These are phyloP conservation scores for Pitta sordida DNA, from an alignment of 2,113 vertebrate genomes.

Conservation along the genomic window DNA sequence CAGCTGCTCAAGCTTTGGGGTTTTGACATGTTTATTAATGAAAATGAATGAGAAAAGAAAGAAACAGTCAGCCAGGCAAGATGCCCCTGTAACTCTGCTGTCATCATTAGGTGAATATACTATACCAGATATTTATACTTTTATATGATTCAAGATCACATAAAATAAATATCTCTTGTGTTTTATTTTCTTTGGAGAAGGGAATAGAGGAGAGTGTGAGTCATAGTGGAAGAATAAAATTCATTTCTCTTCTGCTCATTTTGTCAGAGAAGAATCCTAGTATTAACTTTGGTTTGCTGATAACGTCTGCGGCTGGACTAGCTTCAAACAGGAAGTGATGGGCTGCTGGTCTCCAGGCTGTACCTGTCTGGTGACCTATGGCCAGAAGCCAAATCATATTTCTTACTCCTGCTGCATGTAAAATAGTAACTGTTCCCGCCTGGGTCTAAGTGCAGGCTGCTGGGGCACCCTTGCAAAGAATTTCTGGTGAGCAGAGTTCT, in stretches of 20 bases:
- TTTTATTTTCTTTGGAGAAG: conserved; percentile 37
- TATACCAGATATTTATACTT: conserved; percentile 25
- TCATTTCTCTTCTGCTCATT: neutral
- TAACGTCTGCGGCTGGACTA: neutral
- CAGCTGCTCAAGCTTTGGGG: neutral
- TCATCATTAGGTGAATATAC: conserved; percentile 13
- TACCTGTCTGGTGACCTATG: neutral
- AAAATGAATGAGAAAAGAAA: conserved; percentile 5
- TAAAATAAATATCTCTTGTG: conserved; percentile 16
- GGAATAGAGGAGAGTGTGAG: neutral
- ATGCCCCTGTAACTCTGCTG: neutral
- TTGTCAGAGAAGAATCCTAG: neutral
- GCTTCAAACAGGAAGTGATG: neutral
- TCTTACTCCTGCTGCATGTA: neutral
- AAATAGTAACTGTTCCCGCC: neutral
- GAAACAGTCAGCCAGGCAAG: neutral
- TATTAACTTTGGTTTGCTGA: neutral
- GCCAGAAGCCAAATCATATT: neutral
- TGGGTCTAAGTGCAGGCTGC: neutral
- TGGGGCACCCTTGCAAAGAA: neutral
- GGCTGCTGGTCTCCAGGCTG: neutral
- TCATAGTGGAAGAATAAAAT: conserved; percentile 21
- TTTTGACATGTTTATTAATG: conserved; percentile 31
- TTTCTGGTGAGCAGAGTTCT: neutral
- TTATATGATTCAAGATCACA: neutral